These are phyloP conservation scores for Scomberomorus guttatus DNA, from an alignment of 2,797 vertebrate genomes.

Conservation along the genomic window DNA sequence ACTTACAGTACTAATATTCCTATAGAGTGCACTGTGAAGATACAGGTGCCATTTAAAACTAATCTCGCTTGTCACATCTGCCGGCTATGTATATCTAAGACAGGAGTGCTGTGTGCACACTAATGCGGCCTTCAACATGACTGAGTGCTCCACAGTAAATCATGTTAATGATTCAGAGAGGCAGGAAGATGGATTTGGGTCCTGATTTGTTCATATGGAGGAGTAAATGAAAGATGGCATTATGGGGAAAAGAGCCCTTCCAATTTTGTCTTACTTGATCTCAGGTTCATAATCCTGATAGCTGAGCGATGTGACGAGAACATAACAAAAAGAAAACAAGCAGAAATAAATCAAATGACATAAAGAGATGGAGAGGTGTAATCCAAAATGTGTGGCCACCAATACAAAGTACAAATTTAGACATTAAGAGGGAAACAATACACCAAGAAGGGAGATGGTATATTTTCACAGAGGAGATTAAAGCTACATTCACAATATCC, in stretches of 20 bases:
- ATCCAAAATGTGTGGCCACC: conserved; percentile 30
- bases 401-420: conserved; percentile 43
- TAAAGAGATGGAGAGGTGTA: conserved; percentile 10
- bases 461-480: conserved; percentile 23
- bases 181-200: conserved; percentile 62
- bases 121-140: conserved; percentile 71
- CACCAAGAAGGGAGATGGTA: conserved; percentile 19
- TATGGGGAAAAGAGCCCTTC: conserved; percentile 68
- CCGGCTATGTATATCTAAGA: conserved; percentile 57
- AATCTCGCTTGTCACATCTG: conserved; percentile 69
- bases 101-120: conserved; percentile 56
- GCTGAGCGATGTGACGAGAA: conserved; percentile 86
- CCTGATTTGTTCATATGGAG: conserved; percentile 82
- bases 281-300: conserved; percentile 97
- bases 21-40: conserved; percentile 30
- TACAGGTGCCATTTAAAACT: conserved; percentile 64
- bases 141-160: conserved; percentile 66
- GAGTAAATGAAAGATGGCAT: conserved; percentile 86
- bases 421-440: conserved; percentile 52
- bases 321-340: conserved; percentile 67
- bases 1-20: conserved; percentile 37
- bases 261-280: conserved; percentile 96
- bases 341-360: conserved; percentile 55
- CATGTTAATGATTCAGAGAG: conserved; percentile 69
- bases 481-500: conserved; percentile 36